Conservation (phyloP, 2,113 vertebrate species). For the Petaurus breviceps region DNA sequence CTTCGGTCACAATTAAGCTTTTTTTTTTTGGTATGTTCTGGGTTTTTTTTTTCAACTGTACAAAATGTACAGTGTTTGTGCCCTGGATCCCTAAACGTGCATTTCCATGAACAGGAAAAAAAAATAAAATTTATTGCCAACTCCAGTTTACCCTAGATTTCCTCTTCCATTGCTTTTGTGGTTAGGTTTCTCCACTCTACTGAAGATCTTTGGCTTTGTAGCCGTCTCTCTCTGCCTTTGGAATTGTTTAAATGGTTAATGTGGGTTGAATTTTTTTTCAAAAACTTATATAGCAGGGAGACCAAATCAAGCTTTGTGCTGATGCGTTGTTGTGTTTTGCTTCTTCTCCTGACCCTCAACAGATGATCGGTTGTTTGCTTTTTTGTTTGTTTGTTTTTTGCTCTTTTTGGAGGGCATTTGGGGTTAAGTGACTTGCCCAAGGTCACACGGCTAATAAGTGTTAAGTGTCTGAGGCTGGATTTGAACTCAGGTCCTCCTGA, state of each 20-base stretch:
- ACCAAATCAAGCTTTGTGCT: not conserved
- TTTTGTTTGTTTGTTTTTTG: too few species aligned
- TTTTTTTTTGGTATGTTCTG: not conserved
- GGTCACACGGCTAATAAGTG: too few species aligned
- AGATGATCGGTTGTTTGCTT: not conserved
- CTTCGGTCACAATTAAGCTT: not conserved
- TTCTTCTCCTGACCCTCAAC: not conserved
- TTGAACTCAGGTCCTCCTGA: too few species aligned
- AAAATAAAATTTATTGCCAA: not conserved
- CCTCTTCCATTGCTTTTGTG: not conserved
- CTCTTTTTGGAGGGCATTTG: too few species aligned
- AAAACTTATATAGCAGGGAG: not conserved
- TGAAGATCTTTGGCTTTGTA: slow-evolving; percentile 49
- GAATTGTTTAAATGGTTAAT: slow-evolving; percentile 22
- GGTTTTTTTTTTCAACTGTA: slow-evolving; percentile 31
- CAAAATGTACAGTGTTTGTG: slow-evolving; percentile 14
- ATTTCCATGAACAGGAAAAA: not conserved
- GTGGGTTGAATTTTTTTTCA: slow-evolving; percentile 17
- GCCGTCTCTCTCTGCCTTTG: slow-evolving; percentile 53
- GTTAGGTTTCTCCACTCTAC: not conserved
- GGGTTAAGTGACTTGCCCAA: too few species aligned
- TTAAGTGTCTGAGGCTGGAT: too few species aligned
- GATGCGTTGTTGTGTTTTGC: not conserved
- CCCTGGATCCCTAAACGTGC: not conserved
- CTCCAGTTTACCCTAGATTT: slow-evolving; percentile 32